Evolutionary conservation across 2,888 invertebrate genomes (phyloP), one percentile per base, ranked within the genome.

Genomic region (Atethmia centrago): DNA sequence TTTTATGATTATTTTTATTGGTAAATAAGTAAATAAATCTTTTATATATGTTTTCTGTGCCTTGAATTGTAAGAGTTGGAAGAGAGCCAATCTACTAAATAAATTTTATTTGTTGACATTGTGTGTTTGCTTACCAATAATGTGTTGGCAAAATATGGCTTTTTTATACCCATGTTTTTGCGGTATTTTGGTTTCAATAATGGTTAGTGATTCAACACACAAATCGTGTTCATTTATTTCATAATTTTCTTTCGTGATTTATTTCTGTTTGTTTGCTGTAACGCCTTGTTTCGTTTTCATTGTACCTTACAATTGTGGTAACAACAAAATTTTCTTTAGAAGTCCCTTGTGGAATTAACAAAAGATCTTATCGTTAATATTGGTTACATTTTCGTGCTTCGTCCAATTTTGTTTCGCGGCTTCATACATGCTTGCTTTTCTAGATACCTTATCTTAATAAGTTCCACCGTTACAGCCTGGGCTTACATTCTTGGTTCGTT

Each of bases 21-120:
- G 64, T 79, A 74, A 85, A 78, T 79, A 87, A 78, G 71, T 71
- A 80, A 74, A 87, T 85, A 83, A 87, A 87, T 85, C 76, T 61
- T 51, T 71, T 53, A 49, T 71, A 72, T 64, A 21, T 72, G 77
- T 83, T 80, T 81, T 58, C 58, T 42, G 42, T 77, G 71, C 51
- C 42, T 77, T 64, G 78, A 47, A 64, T 79, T 47, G 45, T 62
- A 63, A 77, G 68, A 55, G n/a, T 79, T 86, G 85, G 85, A 76
- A 72, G 25, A 21, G 42, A 70, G 87, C 85, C 85, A 86, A 85
- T 62, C 5, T 55, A 66, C 55, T 67, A 47, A 78, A 85, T 74
- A 71, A 71, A 77, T 70, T 78, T 79, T 64, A 61, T 77, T 66
- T 80, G 80, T 80, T 82, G 87, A 85, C 83, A 83, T 74, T 63